Evolutionary conservation across 1,140 invertebrate species (phyloP), one percentile per base, ranked within the genome.

Genomic region (Drosophila arizonae): DNA sequence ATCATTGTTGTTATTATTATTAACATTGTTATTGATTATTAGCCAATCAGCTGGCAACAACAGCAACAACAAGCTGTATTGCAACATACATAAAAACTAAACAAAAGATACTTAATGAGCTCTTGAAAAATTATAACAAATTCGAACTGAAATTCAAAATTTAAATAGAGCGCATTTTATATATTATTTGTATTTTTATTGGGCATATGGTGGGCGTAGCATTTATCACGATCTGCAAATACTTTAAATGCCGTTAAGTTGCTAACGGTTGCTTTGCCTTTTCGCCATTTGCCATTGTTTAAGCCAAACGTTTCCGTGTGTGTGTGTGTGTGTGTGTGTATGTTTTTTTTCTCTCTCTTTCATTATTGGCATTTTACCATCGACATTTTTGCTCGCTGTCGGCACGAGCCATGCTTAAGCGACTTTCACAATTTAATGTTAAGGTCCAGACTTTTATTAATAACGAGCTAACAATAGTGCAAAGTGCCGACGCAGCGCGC

Each of bases 191-290:
- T 68, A 72, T 69, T 57, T 76, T 87, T 55, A 71, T 57, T 2
- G 70, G n/a, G 43, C 30, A 72, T 76, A 48, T 64, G 9, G 82
- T 87, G 82, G 82, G 82, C 82, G 82, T 86, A 82, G 71, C 82
- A 64, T 77, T 71, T 67, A 87, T 84, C 84, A 88, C 84, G 85
- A 87, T 72, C 79, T 60, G 76, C 77, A 88, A 84, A 88, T 79
- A 72, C 61, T 56, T 72, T 72, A 76, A 72, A 76, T 86, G 77
- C 67, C 69, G 64, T 76, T 78, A 43, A 72, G 43, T 60, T 73
- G 78, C 17, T 67, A 81, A 76, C 87, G 77, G 36, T 61, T 68
- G 51, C 21, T 24, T 24, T 24, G 21, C 21, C 21, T 24, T 24
- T 24, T 24, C 21, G 21, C 21, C 21, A 24, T 80, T 45, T 41